These are phyloP conservation scores for Dermatophagoides farinae DNA, from an alignment of 1,140 invertebrate genomes.

Conservation along the genomic window DNA sequence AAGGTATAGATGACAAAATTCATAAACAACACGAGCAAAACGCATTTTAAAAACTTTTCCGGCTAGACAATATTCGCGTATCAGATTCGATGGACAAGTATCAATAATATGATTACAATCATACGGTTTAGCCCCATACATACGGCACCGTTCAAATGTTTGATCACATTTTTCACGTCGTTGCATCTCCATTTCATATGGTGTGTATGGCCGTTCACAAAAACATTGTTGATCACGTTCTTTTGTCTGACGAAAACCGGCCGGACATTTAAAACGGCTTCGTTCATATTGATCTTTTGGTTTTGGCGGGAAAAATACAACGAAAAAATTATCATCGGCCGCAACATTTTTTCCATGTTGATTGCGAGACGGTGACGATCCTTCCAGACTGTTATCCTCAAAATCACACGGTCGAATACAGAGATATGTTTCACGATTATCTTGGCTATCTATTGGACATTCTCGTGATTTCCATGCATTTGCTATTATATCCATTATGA, in stretches of 20 bases:
- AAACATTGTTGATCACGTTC: background rate
- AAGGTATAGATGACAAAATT: constrained; percentile 4
- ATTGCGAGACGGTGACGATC: background rate
- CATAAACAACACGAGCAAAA: background rate
- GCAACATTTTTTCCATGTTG: background rate
- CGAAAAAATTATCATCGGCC: background rate
- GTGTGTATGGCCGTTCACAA: constrained; percentile 1
- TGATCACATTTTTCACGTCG: constrained; percentile 3
- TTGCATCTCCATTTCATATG: constrained; percentile 5
- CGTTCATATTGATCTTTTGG: background rate
- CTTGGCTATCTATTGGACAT: constrained; percentile 4
- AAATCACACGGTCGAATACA: constrained; percentile 8
- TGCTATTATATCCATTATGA: background rate
- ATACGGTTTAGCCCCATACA: constrained; percentile 1
- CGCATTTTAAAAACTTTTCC: constrained; percentile 8
- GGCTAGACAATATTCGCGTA: constrained; percentile 2
- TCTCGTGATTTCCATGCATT: background rate
- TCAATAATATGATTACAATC: constrained; percentile 8
- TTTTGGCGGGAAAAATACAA: constrained; percentile 4
- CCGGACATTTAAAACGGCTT: background rate
- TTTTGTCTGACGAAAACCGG: background rate
- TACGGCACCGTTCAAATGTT: constrained; percentile 4
- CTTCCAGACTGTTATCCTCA: background rate
- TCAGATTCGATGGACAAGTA: background rate
- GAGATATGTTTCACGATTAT: background rate